Percentiles rank a stretch among this genome's conserved stretches.
Evolutionary conservation across 2,888 invertebrate species (phyloP).

Genomic region (Synergus itoensis): DNA sequence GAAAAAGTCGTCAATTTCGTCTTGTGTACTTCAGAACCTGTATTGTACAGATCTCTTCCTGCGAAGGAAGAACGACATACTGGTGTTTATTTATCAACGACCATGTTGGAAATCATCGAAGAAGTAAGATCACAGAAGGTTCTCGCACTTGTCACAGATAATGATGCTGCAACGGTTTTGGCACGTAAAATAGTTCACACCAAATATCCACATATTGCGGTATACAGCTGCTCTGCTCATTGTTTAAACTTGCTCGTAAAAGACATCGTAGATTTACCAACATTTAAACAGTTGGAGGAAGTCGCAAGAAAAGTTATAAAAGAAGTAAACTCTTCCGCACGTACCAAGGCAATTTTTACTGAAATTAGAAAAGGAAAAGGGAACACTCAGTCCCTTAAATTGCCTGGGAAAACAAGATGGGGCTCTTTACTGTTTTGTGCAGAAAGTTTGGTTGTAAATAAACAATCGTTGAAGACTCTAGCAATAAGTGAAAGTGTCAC

Average conservation of each 20-base stretch:
- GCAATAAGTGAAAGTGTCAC: slow-evolving; percentile 32
- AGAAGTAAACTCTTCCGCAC: slow-evolving; percentile 46
- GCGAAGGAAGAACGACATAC: slow-evolving; percentile 22
- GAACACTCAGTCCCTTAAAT: slow-evolving; percentile 24
- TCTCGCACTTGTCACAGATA: slow-evolving; percentile 43
- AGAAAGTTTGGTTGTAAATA: slow-evolving; percentile 46
- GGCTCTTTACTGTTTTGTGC: slow-evolving; percentile 46
- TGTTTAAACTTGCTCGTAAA: slow-evolving; percentile 31
- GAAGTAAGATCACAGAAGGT: slow-evolving; percentile 36
- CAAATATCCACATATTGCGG: too few species aligned
- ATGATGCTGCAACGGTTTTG: slow-evolving; percentile 39
- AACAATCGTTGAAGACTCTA: slow-evolving; percentile 45
- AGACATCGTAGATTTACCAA: slow-evolving; percentile 22
- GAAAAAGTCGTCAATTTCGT: slow-evolving; percentile 40
- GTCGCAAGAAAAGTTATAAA: slow-evolving; percentile 46
- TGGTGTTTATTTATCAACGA: slow-evolving; percentile 31
- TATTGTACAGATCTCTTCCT: slow-evolving; percentile 35
- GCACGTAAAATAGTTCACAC: slow-evolving; percentile 26
- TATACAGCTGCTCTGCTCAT: slow-evolving; percentile 13
- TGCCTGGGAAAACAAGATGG: slow-evolving; percentile 50
- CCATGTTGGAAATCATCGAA: slow-evolving; percentile 39
- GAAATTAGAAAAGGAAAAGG: slow-evolving; percentile 46
- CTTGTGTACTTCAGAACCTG: slow-evolving; percentile 34
- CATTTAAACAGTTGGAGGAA: background rate
- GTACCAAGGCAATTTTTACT: slow-evolving; percentile 45